Evolutionary conservation across 2,888 invertebrate genomes (phyloP).

Genomic region (Cataglyphis albicans): DNA sequence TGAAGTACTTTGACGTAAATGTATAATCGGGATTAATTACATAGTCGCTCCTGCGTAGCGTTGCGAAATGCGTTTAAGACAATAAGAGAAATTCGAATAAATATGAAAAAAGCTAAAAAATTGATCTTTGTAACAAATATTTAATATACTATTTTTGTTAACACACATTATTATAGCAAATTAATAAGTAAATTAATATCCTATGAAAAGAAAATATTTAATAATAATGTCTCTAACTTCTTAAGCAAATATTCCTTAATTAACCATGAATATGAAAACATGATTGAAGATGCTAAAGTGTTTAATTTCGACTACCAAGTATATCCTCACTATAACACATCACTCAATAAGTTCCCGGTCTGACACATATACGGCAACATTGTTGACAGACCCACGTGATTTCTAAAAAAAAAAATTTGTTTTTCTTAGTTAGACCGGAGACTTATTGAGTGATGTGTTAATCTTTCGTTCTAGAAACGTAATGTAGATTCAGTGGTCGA

Average conservation of each 20-base stretch:
- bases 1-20: neutral
- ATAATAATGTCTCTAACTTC: neutral
- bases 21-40: conserved; percentile 44
- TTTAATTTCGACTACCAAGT: neutral
- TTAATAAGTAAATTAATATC: neutral
- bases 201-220: neutral
- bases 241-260: neutral
- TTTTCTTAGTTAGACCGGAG: too few species aligned
- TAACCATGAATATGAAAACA: neutral
- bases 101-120: neutral
- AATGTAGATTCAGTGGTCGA: conserved; percentile 9
- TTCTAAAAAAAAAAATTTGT: too few species aligned
- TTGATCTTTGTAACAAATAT: neutral
- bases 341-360: too few species aligned
- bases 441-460: too few species aligned
- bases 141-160: neutral
- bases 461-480: conserved; percentile 1
- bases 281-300: neutral
- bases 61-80: neutral
- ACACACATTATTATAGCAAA: neutral
- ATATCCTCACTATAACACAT: neutral
- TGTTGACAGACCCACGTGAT: too few species aligned
- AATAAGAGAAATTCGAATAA: neutral
- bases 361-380: too few species aligned
- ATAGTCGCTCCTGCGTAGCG: conserved; percentile 7